Percentiles rank a stretch among this genome's conserved stretches.
These are phyloP conservation scores for Hypotaenidia okinawae DNA, from an alignment of 2,797 vertebrate genomes.

Conservation along the genomic window DNA sequence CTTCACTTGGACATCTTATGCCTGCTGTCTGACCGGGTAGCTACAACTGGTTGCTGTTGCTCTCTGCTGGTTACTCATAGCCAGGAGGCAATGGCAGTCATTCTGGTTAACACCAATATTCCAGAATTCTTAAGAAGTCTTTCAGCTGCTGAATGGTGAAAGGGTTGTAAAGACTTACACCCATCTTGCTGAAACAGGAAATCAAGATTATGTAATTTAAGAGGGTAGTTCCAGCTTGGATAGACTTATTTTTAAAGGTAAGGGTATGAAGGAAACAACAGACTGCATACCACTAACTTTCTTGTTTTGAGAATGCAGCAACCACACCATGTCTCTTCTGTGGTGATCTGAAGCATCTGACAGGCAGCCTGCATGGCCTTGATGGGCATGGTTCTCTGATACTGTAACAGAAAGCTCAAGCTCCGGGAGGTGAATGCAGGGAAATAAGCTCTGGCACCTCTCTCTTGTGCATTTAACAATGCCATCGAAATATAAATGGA, in stretches of 20 bases:
- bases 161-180: background rate
- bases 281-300: background rate
- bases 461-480: background rate
- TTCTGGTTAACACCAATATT: background rate
- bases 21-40: background rate
- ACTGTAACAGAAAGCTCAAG: background rate
- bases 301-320: background rate
- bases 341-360: background rate
- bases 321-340: background rate
- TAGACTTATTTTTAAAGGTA: background rate
- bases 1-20: background rate
- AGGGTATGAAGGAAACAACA: background rate
- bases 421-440: background rate
- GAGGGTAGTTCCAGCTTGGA: background rate
- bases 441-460: background rate
- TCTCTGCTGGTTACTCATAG: background rate
- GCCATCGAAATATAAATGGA: background rate
- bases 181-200: background rate
- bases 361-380: background rate
- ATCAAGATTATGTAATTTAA: background rate
- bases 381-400: background rate
- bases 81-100: background rate
- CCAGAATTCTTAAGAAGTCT: background rate
- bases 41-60: background rate
- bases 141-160: background rate